Evolutionary conservation across 2,797 vertebrate genomes (phyloP).

Genomic region (Microchirus variegatus): DNA sequence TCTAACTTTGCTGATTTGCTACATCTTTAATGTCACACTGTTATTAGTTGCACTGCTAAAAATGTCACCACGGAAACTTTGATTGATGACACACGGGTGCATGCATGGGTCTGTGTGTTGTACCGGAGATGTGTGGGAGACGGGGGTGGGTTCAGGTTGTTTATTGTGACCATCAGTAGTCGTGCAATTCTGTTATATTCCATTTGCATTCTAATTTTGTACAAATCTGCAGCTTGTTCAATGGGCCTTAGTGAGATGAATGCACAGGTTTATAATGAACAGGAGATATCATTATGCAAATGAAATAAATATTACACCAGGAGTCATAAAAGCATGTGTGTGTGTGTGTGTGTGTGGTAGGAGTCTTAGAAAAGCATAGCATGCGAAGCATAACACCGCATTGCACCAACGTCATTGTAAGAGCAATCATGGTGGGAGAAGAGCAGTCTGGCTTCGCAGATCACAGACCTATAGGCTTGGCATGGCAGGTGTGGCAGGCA

Average conservation of each 20-base stretch:
- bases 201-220: slow-evolving; percentile 77
- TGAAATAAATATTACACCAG: slow-evolving; percentile 67
- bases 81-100: slow-evolving; percentile 47
- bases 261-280: slow-evolving; percentile 75
- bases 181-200: slow-evolving; percentile 64
- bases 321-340: slow-evolving; percentile 62
- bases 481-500: slow-evolving; percentile 38
- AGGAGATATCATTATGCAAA: slow-evolving; percentile 76
- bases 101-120: slow-evolving; percentile 23
- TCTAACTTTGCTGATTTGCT: slow-evolving; percentile 15
- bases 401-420: slow-evolving; percentile 73
- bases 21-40: slow-evolving; percentile 28
- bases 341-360: slow-evolving; percentile 36
- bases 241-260: slow-evolving; percentile 76
- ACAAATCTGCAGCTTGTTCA: slow-evolving; percentile 76
- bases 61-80: slow-evolving; percentile 39
- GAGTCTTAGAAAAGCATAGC: slow-evolving; percentile 35
- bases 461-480: no score
- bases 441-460: no score
- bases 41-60: slow-evolving; percentile 28
- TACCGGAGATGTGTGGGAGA: neutral
- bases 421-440: slow-evolving; percentile 37
- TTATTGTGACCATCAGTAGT: slow-evolving; percentile 63
- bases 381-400: no score
- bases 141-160: slow-evolving; percentile 45